phyloP scores from a whole-genome alignment of 2,113 vertebrate species.

The Loxodonta africana region DNA sequence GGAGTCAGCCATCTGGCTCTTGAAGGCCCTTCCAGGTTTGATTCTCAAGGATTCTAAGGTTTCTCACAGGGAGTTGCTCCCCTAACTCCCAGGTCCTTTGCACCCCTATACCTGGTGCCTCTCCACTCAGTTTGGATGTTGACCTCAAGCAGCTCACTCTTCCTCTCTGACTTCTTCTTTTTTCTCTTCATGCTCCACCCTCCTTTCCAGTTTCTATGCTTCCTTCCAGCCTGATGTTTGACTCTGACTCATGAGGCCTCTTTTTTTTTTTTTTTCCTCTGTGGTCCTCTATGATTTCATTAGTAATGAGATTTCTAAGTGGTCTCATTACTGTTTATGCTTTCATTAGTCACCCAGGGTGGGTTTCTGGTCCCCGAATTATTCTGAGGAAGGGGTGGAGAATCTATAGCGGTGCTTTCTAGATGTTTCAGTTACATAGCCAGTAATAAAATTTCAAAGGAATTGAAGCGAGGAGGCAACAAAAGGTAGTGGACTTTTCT shows the following conservation, averaged over 20 bases:
- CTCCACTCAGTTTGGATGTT: background rate
- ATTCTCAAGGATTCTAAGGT: background rate
- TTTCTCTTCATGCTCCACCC: background rate
- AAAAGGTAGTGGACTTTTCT: background rate
- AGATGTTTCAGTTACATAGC: constrained; percentile 16
- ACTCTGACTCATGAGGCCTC: background rate
- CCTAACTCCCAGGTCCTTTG: too few relatives aligned
- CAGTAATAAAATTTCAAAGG: background rate
- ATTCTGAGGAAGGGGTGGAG: background rate
- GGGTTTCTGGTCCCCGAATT: background rate
- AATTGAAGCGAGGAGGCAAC: background rate
- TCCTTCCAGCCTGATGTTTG: background rate
- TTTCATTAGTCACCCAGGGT: background rate
- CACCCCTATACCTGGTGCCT: background rate
- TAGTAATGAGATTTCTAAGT: background rate
- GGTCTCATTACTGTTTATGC: background rate
- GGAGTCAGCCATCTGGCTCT: background rate
- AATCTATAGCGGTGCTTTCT: background rate
- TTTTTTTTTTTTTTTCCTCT: too few relatives aligned
- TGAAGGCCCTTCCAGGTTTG: background rate
- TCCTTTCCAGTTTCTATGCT: background rate
- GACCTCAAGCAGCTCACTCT: background rate
- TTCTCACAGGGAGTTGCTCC: background rate
- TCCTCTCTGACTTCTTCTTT: background rate
- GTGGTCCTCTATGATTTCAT: background rate